phyloP scores from a whole-genome alignment of 2,797 vertebrate genomes.

The Diceros bicornis region DNA sequence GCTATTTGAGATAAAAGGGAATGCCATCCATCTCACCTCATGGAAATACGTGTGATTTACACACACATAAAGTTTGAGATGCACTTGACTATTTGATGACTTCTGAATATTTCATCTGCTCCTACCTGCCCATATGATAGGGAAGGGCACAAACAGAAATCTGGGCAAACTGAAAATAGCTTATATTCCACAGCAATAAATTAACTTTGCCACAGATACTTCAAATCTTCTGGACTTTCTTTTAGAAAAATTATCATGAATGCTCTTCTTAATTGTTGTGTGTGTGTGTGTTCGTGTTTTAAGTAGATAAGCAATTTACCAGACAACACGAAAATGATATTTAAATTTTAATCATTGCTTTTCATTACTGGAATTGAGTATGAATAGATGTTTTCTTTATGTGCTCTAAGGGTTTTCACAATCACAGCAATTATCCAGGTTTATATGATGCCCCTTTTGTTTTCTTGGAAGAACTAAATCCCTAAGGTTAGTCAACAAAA shows the following conservation, averaged over 20 bases:
- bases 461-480: slow-evolving; percentile 60
- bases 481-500: slow-evolving; percentile 60
- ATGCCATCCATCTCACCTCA: neutral
- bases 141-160: neutral
- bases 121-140: neutral
- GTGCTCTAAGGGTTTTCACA: slow-evolving; percentile 33
- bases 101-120: neutral
- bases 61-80: neutral
- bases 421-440: neutral
- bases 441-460: slow-evolving; percentile 36
- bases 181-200: neutral
- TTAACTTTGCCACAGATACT: neutral
- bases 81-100: neutral
- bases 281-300: neutral
- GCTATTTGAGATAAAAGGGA: neutral
- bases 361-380: slow-evolving; percentile 53
- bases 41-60: neutral
- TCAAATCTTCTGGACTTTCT: neutral
- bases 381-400: slow-evolving; percentile 56
- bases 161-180: neutral
- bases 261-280: neutral
- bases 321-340: slow-evolving; percentile 18
- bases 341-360: slow-evolving; percentile 49
- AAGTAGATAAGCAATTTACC: slow-evolving; percentile 35
- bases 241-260: slow-evolving; percentile 5